A percentile compares a stretch with the other conserved stretches of the same genome.
phyloP scores from a whole-genome alignment of 2,113 vertebrate genomes.

The Oryctolagus cuniculus region mOryCun1.1 NC_091448.1:42331501-42332000 shows the following conservation, averaged over 20 bases:
- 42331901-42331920: neutral
- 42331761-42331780: neutral
- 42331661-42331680: neutral
- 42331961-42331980: neutral
- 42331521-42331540: neutral
- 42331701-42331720: neutral
- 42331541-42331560: neutral
- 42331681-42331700: neutral
- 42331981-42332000: constrained; percentile 25
- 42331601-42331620: neutral
- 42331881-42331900: neutral
- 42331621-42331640: neutral
- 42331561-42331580: neutral
- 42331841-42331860: neutral
- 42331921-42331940: constrained; percentile 31
- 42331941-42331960: neutral
- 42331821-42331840: neutral
- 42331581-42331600: neutral
- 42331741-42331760: neutral
- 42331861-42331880: neutral
- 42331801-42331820: neutral
- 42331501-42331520: neutral
- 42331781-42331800: neutral
- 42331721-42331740: neutral
- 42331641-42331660: neutral